phyloP scores from a whole-genome alignment of 2,113 vertebrate species.

The Cynoglossus semilaevis region DNA sequence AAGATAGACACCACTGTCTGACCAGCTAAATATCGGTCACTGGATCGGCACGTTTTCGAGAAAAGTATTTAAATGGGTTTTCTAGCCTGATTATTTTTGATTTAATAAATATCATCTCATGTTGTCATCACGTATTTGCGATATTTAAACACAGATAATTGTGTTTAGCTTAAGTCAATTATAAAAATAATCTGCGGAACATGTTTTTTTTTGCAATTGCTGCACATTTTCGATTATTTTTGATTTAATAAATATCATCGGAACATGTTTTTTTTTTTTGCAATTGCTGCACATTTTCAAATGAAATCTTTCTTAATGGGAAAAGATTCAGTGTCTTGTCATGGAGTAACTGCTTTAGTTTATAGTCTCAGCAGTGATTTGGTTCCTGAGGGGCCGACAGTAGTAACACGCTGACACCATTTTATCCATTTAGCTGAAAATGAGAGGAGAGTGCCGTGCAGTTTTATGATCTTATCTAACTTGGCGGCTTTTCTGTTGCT shows the following conservation, averaged over 20 bases:
- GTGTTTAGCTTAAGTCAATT: too few species aligned
- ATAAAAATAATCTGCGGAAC: too few species aligned
- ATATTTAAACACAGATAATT: too few species aligned
- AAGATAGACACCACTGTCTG: too few species aligned
- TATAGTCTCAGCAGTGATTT: conserved; percentile 62
- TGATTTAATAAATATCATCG: too few species aligned
- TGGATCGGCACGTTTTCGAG: too few species aligned
- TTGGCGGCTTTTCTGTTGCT: conserved; percentile 72
- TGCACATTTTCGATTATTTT: conserved; percentile 4
- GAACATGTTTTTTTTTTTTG: conserved; percentile 1
- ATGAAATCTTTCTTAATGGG: conserved; percentile 40
- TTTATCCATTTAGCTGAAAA: conserved; percentile 75
- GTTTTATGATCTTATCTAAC: conserved; percentile 76
- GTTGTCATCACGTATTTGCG: too few species aligned
- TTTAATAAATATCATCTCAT: too few species aligned
- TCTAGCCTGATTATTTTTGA: too few species aligned
- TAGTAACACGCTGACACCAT: conserved; percentile 72
- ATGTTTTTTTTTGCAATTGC: conserved; percentile 5
- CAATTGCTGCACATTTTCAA: conserved; percentile 33
- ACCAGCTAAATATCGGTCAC: too few species aligned
- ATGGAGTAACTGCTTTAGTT: conserved; percentile 57
- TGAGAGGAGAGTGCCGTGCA: conserved; percentile 71
- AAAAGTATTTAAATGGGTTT: too few species aligned
- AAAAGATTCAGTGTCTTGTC: conserved; percentile 51
- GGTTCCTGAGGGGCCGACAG: conserved; percentile 57